These are phyloP conservation scores for Eristalis tenax DNA, from an alignment of 2,888 invertebrate genomes.

Conservation along the genomic window DNA sequence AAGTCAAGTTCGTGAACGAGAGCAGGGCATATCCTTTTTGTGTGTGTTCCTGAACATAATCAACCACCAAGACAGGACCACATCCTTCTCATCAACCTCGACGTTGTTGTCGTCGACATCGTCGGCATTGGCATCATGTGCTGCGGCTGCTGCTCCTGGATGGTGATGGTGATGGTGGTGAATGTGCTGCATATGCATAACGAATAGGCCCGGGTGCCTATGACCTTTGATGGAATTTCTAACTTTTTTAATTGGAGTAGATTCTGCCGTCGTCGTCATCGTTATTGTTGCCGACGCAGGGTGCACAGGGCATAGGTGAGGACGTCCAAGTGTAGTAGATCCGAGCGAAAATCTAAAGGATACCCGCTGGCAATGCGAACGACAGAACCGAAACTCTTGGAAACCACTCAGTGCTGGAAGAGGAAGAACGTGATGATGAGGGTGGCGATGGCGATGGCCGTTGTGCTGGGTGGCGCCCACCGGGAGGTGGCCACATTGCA, in stretches of 20 bases:
- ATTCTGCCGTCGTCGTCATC: conserved; percentile 22
- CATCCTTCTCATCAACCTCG: conserved; percentile 63
- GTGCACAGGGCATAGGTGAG: not conserved
- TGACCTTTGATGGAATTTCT: conserved; percentile 72
- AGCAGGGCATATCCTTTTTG: conserved; percentile 61
- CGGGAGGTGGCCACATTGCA: conserved; percentile 11
- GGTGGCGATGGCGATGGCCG: conserved; percentile 8
- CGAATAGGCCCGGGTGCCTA: conserved; percentile 67
- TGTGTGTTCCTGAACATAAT: conserved; percentile 68
- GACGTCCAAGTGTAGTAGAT: conserved; percentile 57
- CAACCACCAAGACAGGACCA: conserved; percentile 72
- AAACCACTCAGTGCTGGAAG: conserved; percentile 66
- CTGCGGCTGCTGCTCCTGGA: conserved; percentile 8
- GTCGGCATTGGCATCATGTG: conserved; percentile 27
- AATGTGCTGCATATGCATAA: conserved; percentile 58
- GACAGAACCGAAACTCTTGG: conserved; percentile 68
- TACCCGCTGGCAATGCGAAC: conserved; percentile 64
- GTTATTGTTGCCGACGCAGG: not conserved
- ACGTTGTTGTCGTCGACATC: conserved; percentile 17
- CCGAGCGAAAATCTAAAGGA: conserved; percentile 67
- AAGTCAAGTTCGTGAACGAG: conserved; percentile 70
- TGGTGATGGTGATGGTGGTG: conserved; percentile 8
- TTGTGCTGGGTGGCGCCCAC: not conserved
- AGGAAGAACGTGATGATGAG: conserved; percentile 59
- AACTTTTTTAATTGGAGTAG: conserved; percentile 70